These are phyloP conservation scores for Halocynthia roretzi DNA, from an alignment of 23 tunicate species.

Conservation along the genomic window DNA sequence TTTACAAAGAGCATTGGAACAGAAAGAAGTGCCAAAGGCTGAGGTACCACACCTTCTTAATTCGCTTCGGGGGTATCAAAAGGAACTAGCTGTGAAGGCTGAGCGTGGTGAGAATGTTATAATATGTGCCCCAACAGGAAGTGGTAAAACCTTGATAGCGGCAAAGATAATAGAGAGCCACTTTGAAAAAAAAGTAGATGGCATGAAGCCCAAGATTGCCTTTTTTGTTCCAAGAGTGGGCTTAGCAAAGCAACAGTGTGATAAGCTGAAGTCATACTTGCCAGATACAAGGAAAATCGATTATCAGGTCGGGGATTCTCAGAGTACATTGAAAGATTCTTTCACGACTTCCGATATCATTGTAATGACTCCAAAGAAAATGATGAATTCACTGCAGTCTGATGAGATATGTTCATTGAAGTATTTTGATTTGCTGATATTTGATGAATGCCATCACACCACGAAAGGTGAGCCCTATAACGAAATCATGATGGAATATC, in stretches of 20 bases:
- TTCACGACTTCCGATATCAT: constrained; percentile 1
- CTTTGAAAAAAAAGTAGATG: background rate
- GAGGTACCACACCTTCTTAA: no score
- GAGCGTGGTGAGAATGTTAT: constrained; percentile 8
- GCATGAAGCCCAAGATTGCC: constrained; percentile 12
- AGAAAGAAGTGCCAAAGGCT: no score
- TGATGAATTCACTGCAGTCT: constrained; percentile 26
- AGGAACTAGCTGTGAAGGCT: background rate
- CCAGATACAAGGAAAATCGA: background rate
- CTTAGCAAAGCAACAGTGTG: constrained; percentile 37
- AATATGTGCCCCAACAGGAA: constrained; percentile 25
- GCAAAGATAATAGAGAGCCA: constrained; percentile 19
- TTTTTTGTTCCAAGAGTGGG: constrained; percentile 46
- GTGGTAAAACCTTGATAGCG: constrained; percentile 48
- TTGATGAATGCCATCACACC: constrained; percentile 68
- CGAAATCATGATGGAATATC: constrained; percentile 3
- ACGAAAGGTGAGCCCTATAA: constrained; percentile 20
- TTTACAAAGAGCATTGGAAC: no score
- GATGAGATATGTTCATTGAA: constrained; percentile 1
- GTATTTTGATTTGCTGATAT: constrained; percentile 24
- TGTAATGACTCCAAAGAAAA: constrained; percentile 31
- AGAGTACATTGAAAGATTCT: background rate
- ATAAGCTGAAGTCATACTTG: constrained; percentile 26
- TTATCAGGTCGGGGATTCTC: constrained; percentile 7
- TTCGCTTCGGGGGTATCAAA: background rate